These are phyloP conservation scores for Menidia beryllina DNA, from an alignment of 2,113 vertebrate species.

Conservation along the genomic window DNA sequence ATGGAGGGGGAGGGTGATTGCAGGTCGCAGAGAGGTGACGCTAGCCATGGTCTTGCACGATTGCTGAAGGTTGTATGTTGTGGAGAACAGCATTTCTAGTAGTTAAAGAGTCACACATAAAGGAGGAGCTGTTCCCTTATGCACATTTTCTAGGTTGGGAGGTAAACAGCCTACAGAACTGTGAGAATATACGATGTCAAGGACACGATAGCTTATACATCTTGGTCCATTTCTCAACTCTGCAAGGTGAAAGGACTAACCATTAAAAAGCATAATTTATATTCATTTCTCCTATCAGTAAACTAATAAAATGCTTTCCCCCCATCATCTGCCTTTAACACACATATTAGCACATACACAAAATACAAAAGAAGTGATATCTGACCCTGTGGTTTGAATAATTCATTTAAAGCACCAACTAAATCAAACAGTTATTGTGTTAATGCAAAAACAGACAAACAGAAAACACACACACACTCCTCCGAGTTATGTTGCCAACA, in stretches of 20 bases:
- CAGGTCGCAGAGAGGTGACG: constrained; percentile 28
- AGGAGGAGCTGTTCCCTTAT: constrained; percentile 2
- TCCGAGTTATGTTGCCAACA: too few species aligned
- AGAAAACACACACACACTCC: too few species aligned
- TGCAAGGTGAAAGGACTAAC: not conserved
- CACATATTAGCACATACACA: too few species aligned
- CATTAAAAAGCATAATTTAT: not conserved
- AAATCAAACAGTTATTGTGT: too few species aligned
- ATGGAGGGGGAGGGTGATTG: constrained; percentile 35
- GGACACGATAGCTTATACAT: not conserved
- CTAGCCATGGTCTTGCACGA: constrained; percentile 31
- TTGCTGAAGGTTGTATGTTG: constrained; percentile 42
- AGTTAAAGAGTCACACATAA: not conserved
- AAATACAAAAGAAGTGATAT: too few species aligned
- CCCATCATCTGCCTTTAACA: too few species aligned
- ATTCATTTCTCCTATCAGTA: too few species aligned
- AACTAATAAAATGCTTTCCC: not conserved
- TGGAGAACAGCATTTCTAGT: constrained; percentile 3
- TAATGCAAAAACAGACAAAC: too few species aligned
- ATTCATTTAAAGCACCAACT: too few species aligned
- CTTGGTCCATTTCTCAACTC: not conserved
- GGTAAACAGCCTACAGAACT: not conserved
- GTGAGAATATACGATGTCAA: not conserved
- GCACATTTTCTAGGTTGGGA: not conserved
- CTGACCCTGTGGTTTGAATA: too few species aligned